Evolutionary conservation across 2,888 invertebrate species (phyloP).

Genomic region (Eremobia ochroleuca): DNA sequence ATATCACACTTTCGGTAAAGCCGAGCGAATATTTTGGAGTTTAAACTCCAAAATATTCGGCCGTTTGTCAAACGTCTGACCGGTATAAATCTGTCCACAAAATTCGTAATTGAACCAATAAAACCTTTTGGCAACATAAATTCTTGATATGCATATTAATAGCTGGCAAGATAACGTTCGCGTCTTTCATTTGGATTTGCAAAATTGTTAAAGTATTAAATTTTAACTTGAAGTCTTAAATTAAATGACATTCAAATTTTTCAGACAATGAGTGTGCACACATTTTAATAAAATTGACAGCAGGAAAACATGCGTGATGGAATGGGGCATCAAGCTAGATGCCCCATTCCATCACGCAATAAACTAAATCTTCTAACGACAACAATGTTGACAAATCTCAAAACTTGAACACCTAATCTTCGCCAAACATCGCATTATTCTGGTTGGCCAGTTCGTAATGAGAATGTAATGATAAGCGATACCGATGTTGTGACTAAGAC

Average conservation of each 20-base stretch:
- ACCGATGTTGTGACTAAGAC: constrained; percentile 48
- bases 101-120: constrained; percentile 51
- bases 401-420: constrained; percentile 25
- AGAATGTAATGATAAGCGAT: constrained; percentile 44
- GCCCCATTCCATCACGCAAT: neutral
- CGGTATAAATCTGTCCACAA: constrained; percentile 54
- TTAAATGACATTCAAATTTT: constrained; percentile 5
- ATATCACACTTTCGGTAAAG: constrained; percentile 50
- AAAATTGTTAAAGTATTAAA: constrained; percentile 4
- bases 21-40: constrained; percentile 49
- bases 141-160: constrained; percentile 43
- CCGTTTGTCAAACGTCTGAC: constrained; percentile 55
- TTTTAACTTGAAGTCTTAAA: constrained; percentile 1
- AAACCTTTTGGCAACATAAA: constrained; percentile 45
- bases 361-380: constrained; percentile 7
- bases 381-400: constrained; percentile 18
- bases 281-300: neutral
- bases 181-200: constrained; percentile 15
- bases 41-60: no score
- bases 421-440: constrained; percentile 31
- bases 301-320: constrained; percentile 1
- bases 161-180: constrained; percentile 14
- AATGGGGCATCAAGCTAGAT: no score
- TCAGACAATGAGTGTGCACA: neutral
- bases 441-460: constrained; percentile 36